Evolutionary conservation across 2,113 vertebrate genomes (phyloP), one percentile per base, ranked within the genome.

Genomic region (Embiotoca jacksoni): DNA sequence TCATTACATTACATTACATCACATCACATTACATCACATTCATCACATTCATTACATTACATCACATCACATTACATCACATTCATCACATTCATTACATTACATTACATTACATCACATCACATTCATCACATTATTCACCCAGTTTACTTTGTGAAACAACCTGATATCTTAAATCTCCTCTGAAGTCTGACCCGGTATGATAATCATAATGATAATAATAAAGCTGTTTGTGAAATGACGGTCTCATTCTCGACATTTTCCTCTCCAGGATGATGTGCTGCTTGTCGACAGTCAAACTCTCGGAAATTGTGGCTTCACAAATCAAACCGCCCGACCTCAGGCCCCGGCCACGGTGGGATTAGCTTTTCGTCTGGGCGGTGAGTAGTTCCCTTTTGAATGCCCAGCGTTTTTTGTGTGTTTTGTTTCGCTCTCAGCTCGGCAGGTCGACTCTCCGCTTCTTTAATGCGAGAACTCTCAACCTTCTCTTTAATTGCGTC

Each of bases 271-370:
- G 97, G 97, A 98, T 52, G 97, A 98, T 59, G 94, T 96, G 84
- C 84, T 96, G 74, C 92, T 98, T 61, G 96, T 96, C 4, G 96
- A 97, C 33, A 84, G 83, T 82, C 96, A 97, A 90, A 97, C 95
- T 2, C 89, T 98, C 58, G 96, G 97, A 54, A 96, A 97, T 44
- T 97, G 96, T 33, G 96, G 96, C 75, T 97, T 97, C 92, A 98
- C 96, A 80, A 98, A 96, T 79, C 97, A 97, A 87, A 98, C 96
- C 0, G 96, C 97, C 5, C 89, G 96, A 75, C 96, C 96, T 52
- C 96, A 98, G 92, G 96, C 96, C 15, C 97, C 97, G 0, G 96
- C 95, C 77, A 98, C 96, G 0, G 95, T 97, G 75, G 97, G 96
- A 46, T 92, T 98, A 87, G 96, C 97, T 44, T 97, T 98, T 84